Evolutionary conservation across 2,797 vertebrate species (phyloP).

Genomic region (Amphiprion clarkii): DNA sequence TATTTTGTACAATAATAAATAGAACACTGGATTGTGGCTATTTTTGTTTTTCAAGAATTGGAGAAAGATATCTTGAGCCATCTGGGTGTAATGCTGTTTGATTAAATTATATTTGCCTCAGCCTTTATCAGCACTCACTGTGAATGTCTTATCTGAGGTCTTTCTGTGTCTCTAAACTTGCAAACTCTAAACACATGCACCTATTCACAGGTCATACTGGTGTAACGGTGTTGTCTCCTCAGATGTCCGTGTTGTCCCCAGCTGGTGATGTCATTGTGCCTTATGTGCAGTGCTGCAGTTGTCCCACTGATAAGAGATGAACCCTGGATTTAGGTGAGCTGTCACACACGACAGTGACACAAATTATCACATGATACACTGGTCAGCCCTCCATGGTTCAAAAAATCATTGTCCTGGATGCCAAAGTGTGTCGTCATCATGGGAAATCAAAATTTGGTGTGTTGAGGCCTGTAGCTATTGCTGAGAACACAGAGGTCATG

Average conservation of each 20-base stretch:
- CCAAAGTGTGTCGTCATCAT: neutral
- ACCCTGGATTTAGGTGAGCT: slow-evolving; percentile 67
- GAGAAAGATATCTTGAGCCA: neutral
- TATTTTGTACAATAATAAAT: neutral
- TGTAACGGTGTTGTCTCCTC: neutral
- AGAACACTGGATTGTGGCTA: neutral
- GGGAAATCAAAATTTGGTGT: neutral
- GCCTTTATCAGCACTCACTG: neutral
- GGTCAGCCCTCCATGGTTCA: neutral
- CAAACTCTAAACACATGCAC: neutral
- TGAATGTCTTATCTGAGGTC: neutral
- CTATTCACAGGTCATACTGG: neutral
- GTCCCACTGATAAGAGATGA: slow-evolving; percentile 73
- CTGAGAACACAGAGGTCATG: neutral
- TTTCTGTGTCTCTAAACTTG: neutral
- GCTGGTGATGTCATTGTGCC: slow-evolving; percentile 68
- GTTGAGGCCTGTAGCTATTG: neutral
- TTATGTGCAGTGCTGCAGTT: slow-evolving; percentile 13
- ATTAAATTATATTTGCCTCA: neutral
- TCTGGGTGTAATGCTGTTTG: neutral
- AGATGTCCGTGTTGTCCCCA: slow-evolving; percentile 21
- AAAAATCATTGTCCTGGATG: neutral
- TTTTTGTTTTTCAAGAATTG: neutral
- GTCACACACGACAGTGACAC: slow-evolving; percentile 13
- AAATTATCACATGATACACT: slow-evolving; percentile 8